Percentiles rank a stretch among this genome's conserved stretches.
Evolutionary conservation across 2,888 invertebrate genomes (phyloP).

Genomic region (Esperia sulphurella): DNA sequence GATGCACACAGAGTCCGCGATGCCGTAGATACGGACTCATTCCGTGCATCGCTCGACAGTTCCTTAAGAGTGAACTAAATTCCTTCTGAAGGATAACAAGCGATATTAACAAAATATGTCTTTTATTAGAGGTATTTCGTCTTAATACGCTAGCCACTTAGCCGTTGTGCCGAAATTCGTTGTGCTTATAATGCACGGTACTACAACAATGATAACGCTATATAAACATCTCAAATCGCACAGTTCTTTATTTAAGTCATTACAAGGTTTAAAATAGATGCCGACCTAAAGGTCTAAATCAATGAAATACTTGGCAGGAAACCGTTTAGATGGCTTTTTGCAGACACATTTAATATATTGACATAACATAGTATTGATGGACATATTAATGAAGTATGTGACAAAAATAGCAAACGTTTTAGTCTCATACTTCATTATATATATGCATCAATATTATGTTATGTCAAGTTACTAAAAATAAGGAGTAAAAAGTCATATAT

Average conservation of each 20-base stretch:
- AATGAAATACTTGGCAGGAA: no score
- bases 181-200: slow-evolving; percentile 47
- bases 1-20: slow-evolving; percentile 47
- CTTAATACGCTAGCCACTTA: slow-evolving; percentile 55
- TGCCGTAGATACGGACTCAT: slow-evolving; percentile 24
- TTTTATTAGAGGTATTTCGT: slow-evolving; percentile 61
- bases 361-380: no score
- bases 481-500: no score
- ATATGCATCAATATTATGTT: no score
- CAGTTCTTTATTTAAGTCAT: slow-evolving; percentile 16
- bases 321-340: no score
- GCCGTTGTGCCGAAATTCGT: slow-evolving; percentile 55
- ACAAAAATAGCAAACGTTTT: no score
- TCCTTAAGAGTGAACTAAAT: slow-evolving; percentile 48
- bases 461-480: no score
- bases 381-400: no score
- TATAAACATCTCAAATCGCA: slow-evolving; percentile 38
- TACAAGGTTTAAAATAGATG: slow-evolving; percentile 1
- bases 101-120: slow-evolving; percentile 61
- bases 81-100: slow-evolving; percentile 77
- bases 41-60: slow-evolving; percentile 47
- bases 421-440: no score
- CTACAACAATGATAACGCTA: slow-evolving; percentile 26
- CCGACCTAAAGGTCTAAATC: no score
- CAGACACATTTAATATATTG: no score